A percentile compares a stretch with the other conserved stretches of the same genome.
These are phyloP conservation scores for Anser cygnoides DNA, from an alignment of 2,113 vertebrate genomes.

Conservation along the genomic window DNA sequence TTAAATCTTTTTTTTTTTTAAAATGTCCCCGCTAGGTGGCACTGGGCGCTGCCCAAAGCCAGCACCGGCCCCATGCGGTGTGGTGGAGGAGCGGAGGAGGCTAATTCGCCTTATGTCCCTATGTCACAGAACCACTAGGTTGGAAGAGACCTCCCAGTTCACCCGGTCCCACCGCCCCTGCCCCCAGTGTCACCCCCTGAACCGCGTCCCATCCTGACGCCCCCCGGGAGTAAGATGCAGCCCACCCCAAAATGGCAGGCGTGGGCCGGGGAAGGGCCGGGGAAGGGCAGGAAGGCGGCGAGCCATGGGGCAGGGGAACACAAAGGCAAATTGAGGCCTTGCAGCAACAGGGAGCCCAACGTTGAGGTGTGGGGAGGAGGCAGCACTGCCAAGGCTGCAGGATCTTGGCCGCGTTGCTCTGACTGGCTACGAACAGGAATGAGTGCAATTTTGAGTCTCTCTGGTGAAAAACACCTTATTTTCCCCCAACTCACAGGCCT, in stretches of 20 bases:
- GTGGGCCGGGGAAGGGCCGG: background rate
- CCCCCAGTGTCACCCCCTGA: too few species aligned
- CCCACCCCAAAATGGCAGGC: background rate
- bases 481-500: background rate
- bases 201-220: too few species aligned
- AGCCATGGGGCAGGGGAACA: fast-evolving
- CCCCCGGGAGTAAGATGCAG: background rate
- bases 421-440: too few species aligned
- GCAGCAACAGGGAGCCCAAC: background rate
- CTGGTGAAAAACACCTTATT: background rate
- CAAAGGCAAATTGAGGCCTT: background rate
- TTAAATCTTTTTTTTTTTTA: too few species aligned
- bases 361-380: fast-evolving
- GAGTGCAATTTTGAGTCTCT: background rate
- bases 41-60: background rate
- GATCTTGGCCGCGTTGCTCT: background rate
- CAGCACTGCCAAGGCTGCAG: fast-evolving
- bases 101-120: background rate
- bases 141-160: too few species aligned
- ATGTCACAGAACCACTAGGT: too few species aligned
- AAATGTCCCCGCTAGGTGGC: background rate
- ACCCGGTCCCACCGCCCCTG: too few species aligned
- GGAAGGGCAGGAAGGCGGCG: background rate
- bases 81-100: background rate
- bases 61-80: too few species aligned